Percentiles rank a stretch among this genome's conserved stretches.
These are phyloP conservation scores for Hipparchia sbordonii DNA, from an alignment of 2,888 invertebrate species.

Conservation along the genomic window DNA sequence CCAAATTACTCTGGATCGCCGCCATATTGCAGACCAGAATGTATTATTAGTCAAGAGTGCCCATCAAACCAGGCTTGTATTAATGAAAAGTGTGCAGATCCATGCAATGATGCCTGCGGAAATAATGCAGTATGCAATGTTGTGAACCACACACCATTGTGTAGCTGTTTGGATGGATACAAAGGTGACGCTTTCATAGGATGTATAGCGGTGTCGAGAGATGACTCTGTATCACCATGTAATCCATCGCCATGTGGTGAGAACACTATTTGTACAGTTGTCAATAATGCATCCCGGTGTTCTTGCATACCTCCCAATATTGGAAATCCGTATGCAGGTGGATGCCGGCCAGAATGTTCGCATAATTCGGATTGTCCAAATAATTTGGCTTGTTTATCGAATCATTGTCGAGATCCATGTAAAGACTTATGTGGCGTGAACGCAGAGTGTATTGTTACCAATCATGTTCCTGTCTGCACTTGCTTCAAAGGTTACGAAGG, in stretches of 20 bases:
- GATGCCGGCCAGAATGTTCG: constrained; percentile 93
- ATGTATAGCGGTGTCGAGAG: constrained; percentile 83
- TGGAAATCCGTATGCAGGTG: constrained; percentile 93
- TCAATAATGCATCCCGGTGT: constrained; percentile 88
- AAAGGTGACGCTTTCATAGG: constrained; percentile 94
- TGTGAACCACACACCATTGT: constrained; percentile 91
- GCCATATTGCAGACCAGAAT: constrained; percentile 92
- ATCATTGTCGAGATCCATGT: constrained; percentile 93
- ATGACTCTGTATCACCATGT: constrained; percentile 84
- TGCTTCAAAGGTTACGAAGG: constrained; percentile 90
- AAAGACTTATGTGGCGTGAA: constrained; percentile 92
- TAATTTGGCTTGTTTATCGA: constrained; percentile 90
- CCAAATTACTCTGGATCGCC: constrained; percentile 91
- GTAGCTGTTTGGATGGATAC: constrained; percentile 89
- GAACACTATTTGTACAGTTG: constrained; percentile 89
- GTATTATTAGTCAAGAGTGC: constrained; percentile 92
- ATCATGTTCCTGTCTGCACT: constrained; percentile 92
- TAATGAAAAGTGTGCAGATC: constrained; percentile 91
- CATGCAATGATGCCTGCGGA: constrained; percentile 90
- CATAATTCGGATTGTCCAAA: constrained; percentile 91
- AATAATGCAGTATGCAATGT: constrained; percentile 90
- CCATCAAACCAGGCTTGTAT: constrained; percentile 90
- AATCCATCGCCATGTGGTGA: constrained; percentile 92
- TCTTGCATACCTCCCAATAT: constrained; percentile 94
- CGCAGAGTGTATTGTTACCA: constrained; percentile 91